Conservation (phyloP, 2,888 invertebrate genomes). For the Globia sparganii region DNA sequence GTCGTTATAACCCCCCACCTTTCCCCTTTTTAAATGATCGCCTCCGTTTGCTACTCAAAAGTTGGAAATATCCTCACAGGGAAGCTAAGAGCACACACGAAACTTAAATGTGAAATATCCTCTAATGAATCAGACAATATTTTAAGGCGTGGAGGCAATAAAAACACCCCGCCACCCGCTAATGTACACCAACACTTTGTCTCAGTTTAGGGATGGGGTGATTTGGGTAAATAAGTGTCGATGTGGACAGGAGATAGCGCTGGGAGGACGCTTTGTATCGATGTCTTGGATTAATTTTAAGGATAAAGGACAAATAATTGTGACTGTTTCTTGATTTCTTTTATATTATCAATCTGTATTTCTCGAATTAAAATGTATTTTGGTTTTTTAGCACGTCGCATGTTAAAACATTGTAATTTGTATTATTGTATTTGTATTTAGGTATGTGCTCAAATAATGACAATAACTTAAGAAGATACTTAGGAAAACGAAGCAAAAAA, state of each 20-base stretch:
- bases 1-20: slow-evolving; percentile 80
- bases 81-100: slow-evolving; percentile 85
- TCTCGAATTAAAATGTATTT: not conserved
- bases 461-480: not conserved
- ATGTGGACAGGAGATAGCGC: slow-evolving; percentile 79
- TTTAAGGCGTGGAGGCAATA: slow-evolving; percentile 89
- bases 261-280: slow-evolving; percentile 58
- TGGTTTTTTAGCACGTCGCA: not conserved
- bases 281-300: slow-evolving; percentile 47
- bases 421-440: too few relatives aligned
- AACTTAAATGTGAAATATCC: slow-evolving; percentile 90
- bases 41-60: slow-evolving; percentile 82
- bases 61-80: slow-evolving; percentile 80
- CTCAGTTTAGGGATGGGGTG: slow-evolving; percentile 85
- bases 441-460: not conserved
- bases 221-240: slow-evolving; percentile 87
- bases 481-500: not conserved
- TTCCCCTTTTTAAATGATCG: slow-evolving; percentile 83
- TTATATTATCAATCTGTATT: not conserved
- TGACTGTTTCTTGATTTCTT: not conserved
- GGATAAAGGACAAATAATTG: not conserved
- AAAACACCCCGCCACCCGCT: slow-evolving; percentile 85
- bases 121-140: slow-evolving; percentile 91
- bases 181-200: slow-evolving; percentile 89
- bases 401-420: not conserved